Conservation (phyloP, 1,140 invertebrate genomes). For the Drosophila tsacasi region DNA sequence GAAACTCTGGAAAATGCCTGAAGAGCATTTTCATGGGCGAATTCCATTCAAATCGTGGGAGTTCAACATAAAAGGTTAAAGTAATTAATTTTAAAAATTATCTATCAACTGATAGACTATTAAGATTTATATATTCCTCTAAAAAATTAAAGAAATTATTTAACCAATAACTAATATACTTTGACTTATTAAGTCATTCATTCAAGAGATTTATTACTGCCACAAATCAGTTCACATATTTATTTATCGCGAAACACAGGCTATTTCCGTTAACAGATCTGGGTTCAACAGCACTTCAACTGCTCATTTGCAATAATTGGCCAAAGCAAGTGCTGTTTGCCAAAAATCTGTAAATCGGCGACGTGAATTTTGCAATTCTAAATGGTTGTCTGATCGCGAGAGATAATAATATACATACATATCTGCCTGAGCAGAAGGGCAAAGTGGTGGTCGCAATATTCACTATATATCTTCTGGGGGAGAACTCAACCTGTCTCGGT, state of each 20-base stretch:
- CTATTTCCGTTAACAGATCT: neutral
- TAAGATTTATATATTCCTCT: neutral
- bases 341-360: constrained; percentile 52
- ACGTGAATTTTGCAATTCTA: constrained; percentile 57
- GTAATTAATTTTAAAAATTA: neutral
- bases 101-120: neutral
- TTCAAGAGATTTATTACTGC: neutral
- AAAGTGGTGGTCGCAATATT: constrained; percentile 34
- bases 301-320: constrained; percentile 41
- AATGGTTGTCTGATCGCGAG: constrained; percentile 25
- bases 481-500: constrained; percentile 25
- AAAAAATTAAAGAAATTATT: neutral
- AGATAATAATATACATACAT: constrained; percentile 3
- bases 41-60: constrained; percentile 3
- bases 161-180: neutral
- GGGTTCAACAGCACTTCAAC: constrained; percentile 41
- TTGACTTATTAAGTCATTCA: neutral
- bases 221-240: neutral
- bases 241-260: neutral
- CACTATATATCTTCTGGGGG: constrained; percentile 1
- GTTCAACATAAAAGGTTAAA: neutral
- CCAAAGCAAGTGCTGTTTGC: constrained; percentile 27
- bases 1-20: constrained; percentile 12
- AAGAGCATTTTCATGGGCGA: constrained; percentile 5
- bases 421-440: constrained; percentile 20